Evolutionary conservation across 2,888 invertebrate species (phyloP).

Genomic region (Saturnia japonica): DNA sequence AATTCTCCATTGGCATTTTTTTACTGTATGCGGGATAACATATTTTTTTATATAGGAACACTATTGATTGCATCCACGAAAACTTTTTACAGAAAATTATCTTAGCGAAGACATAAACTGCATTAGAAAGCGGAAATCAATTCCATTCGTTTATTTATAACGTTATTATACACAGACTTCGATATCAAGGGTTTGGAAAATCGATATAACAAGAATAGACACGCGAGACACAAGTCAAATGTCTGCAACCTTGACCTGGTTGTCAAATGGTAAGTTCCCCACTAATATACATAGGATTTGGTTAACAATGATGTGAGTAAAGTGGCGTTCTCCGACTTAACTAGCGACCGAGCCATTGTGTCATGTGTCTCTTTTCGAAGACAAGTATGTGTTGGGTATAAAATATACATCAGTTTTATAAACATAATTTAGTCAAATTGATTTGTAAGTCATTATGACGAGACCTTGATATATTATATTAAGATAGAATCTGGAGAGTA

Average conservation of each 20-base stretch:
- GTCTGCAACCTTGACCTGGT: constrained; percentile 22
- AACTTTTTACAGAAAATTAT: background rate
- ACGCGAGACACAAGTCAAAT: constrained; percentile 29
- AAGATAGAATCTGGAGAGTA: background rate
- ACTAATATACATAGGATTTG: constrained; percentile 1
- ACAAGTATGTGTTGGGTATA: background rate
- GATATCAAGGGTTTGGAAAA: constrained; percentile 27
- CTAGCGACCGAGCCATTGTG: background rate
- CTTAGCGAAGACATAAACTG: background rate
- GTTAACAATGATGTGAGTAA: constrained; percentile 18
- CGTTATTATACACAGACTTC: background rate
- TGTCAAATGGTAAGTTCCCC: constrained; percentile 4
- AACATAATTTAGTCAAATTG: background rate
- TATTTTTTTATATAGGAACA: background rate
- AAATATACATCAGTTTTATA: background rate
- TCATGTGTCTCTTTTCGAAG: background rate
- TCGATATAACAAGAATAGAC: constrained; percentile 33
- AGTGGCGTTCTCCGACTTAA: constrained; percentile 8
- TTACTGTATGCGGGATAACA: background rate
- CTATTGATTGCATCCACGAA: background rate
- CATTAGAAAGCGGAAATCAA: background rate
- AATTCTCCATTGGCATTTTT: background rate
- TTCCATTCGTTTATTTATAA: background rate
- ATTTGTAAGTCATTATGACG: background rate
- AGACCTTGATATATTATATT: background rate